Evolutionary conservation across 2,113 vertebrate genomes (phyloP).

Genomic region (Bothrops jararaca): DNA sequence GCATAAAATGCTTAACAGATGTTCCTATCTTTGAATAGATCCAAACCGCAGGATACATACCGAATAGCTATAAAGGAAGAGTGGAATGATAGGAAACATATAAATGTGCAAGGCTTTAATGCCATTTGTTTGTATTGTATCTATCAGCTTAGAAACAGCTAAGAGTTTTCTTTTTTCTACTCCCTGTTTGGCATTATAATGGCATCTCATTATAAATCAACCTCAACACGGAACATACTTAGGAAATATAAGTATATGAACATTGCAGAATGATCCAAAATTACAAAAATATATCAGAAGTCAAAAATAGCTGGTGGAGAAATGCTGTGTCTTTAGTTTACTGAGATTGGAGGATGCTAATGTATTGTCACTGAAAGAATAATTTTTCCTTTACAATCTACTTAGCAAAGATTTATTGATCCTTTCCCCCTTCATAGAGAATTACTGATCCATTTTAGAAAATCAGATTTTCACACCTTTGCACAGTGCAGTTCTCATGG

Average conservation of each 20-base stretch:
- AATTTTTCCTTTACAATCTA: conserved; percentile 96
- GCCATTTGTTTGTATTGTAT: conserved; percentile 67
- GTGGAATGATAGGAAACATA: conserved; percentile 58
- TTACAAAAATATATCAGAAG: conserved; percentile 79
- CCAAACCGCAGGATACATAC: conserved; percentile 27
- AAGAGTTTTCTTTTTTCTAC: conserved; percentile 75
- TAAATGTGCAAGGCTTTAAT: conserved; percentile 59
- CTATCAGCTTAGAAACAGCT: conserved; percentile 72
- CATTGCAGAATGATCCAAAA: conserved; percentile 73
- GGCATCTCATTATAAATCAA: conserved; percentile 71
- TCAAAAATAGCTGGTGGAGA: conserved; percentile 83
- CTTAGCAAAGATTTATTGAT: conserved; percentile 99
- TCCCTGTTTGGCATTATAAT: conserved; percentile 68
- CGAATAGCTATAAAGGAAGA: conserved; percentile 4
- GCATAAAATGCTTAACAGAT: neutral
- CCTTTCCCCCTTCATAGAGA: conserved; percentile 92
- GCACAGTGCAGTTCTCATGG: conserved; percentile 80
- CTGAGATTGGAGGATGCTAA: conserved; percentile 93
- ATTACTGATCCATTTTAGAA: conserved; percentile 99
- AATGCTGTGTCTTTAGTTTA: conserved; percentile 85
- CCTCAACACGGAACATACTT: conserved; percentile 69
- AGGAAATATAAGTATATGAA: conserved; percentile 77
- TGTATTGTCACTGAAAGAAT: conserved; percentile 93
- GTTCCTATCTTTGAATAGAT: conserved; percentile 6
- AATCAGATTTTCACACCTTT: conserved; percentile 99